Base-by-base conservation (phyloP, 2,888 invertebrate genomes). In the Adela reaumurella region DNA sequence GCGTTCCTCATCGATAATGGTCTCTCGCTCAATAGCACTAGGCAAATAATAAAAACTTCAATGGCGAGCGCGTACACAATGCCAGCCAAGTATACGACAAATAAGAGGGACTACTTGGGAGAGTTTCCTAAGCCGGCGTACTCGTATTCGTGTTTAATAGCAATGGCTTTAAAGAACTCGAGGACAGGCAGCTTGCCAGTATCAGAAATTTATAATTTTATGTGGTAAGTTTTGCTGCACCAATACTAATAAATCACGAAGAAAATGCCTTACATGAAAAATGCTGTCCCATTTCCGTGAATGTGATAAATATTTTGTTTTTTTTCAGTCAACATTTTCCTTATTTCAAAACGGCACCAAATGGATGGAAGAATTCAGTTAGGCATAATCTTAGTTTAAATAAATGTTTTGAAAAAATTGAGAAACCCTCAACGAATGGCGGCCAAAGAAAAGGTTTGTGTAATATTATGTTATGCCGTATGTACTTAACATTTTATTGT, bases 341-440 rank as follows among this genome's bases (percentile, higher is more conserved):
- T 0, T 98, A 97, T 70, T 98, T 98, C 70, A 96, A 96, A 77
- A 97, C 95, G 1, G 98, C 98, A 10, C 97, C 97, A 18, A 94
- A 91, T 65, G 97, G 97, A 16, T 98, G 98, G 98, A 98, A 98
- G 76, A 98, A 98, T 68, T 97, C 97, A 3, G 97, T 98, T 1
- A 83, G 98, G 57, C 98, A 98, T 68, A 98, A 98, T 78, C 81
- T 98, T 57, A 97, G 96, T 56, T 73, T 98, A 58, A 98, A 98
- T 77, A 97, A 98, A 74, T 97, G 97, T 76, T 98, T 98, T 70
- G 96, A 96, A 64, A 98, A 98, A 71, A 96, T 97, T 54, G 97
- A 97, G 64, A 94, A 96, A 60, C 96, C 96, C 0, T 89, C 91
- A 1, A 88, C 90, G 45, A 92, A 91, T 67, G 91, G 91, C 20